Percentiles rank a stretch among this genome's conserved stretches.
Conservation (phyloP, 2,797 vertebrate species). For the Sebastolobus altivelis region DNA sequence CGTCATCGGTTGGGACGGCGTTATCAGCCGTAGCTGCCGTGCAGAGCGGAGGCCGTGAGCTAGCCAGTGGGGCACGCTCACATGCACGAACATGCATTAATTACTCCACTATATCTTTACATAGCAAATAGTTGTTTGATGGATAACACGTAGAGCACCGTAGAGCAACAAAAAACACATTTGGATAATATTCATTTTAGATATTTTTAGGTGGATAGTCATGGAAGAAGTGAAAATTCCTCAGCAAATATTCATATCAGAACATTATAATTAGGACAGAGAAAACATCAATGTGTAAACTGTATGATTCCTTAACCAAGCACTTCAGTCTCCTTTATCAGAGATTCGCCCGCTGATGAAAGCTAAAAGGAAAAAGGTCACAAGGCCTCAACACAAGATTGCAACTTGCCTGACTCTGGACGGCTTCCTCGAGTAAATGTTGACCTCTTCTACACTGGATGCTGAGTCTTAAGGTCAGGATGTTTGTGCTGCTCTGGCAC, state of each 20-base stretch:
- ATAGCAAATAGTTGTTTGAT: no score
- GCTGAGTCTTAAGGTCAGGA: not conserved
- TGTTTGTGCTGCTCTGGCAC: conserved; percentile 7
- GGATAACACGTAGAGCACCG: no score
- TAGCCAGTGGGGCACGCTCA: no score
- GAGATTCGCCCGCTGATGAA: conserved; percentile 89
- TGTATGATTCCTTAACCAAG: conserved; percentile 57
- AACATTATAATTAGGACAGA: not conserved
- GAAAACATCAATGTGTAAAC: not conserved
- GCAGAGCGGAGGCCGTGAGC: no score
- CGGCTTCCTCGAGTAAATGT: conserved; percentile 85
- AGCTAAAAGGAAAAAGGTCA: conserved; percentile 88
- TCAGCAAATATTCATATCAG: not conserved
- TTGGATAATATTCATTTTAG: not conserved
- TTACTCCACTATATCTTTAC: no score
- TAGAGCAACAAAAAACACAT: not conserved
- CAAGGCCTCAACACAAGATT: conserved; percentile 74
- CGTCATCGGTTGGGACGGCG: no score
- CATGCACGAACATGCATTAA: no score
- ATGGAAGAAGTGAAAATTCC: not conserved
- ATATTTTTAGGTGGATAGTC: not conserved
- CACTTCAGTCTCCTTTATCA: conserved; percentile 86
- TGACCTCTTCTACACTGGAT: not conserved
- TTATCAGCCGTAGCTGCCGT: no score
- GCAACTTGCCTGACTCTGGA: conserved; percentile 85